Base-by-base conservation (phyloP, 2,797 vertebrate species). In the Anas flavirostris region DNA sequence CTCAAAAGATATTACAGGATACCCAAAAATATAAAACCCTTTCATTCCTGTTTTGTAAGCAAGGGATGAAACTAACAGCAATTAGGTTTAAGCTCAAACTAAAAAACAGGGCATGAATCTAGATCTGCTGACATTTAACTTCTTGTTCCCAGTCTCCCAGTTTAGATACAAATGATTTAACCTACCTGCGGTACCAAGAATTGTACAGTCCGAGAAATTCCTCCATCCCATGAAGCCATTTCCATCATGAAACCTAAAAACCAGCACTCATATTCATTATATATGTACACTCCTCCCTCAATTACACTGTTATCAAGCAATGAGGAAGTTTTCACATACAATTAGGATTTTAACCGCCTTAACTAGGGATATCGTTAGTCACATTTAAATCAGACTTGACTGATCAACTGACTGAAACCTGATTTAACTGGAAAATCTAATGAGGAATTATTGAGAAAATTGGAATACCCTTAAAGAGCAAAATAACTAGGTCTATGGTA, bases 151-250 rank as follows among this genome's bases (percentile, higher is more conserved):
- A 67, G 10, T 29, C 29, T 86, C 76, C 74, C 35, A 58, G 5
- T 4, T 0, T 83, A 25, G n/a, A 43, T 7, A 23, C 15, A 3
- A 73, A 63, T 29, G 41, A 16, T 66, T 91, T 60, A 87, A 91
- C 97, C 93, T 72, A 99, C 99, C 98, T 99, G 99, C 29, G 99
- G 99, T 63, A 99, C 99, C 53, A 99, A 97, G 96, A 99, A 99
- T 52, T 99, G 99, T n/a, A 99, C 99, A 5, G 99, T 99, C 64
- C 99, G 98, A 35, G 99, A 99, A 91, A 99, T 98, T n/a, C 99
- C 99, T 88, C 99, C 99, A 56, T 99, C 99, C 99, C 99, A 99
- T 0, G 99, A 99, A 46, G 99, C 99, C 99, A 99, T 99, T 97
- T 99, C 99, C 99, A 99, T 99, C 99, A 99, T 99, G 97, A 99